Evolutionary conservation across 1,140 invertebrate genomes (phyloP), one percentile per base, ranked within the genome.

Genomic region (Drosophila simulans): DNA sequence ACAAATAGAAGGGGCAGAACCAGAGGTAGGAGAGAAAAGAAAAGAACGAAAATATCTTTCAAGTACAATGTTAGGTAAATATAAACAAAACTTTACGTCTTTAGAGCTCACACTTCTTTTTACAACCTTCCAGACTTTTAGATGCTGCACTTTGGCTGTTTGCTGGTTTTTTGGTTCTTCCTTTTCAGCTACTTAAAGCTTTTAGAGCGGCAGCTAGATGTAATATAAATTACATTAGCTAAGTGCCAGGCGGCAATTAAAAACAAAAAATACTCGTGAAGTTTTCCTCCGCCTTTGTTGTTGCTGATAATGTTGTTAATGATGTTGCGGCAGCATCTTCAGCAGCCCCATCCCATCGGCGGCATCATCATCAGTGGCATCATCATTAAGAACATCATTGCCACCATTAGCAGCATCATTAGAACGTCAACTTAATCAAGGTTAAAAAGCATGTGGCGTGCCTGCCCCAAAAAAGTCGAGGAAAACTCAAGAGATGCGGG

Each of bases 211-310:
- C 65, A 70, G 52, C 68, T 77, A 88, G 77, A 84, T 84, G 88
- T 91, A 81, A 88, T 88, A 91, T 91, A 91, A 91, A 91, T 91
- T 91, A 91, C 88, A 91, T 91, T 91, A 91, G 88, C 88, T 91
- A 90, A 91, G 88, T 91, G 88, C 88, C 80, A 70, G 80, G 82
- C 83, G 71, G 88, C 88, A 91, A 91, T 91, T 91, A 91, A 91
- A 88, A 90, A 77, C 59, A 72, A 74, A 64, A 76, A 76, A 76
- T 49, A 48, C 65, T 34, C 68, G 25, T 72, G 65, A 55, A 59
- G 46, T 62, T 75, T 42, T 72, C 54, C 42, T 46, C 37, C 42
- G 17, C 20, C n/a, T 48, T n/a, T 34, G 43, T 25, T 43, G 42
- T 17, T 40, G 56, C 42, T 70, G 55, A 73, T 65, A 66, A 77